Evolutionary conservation across 2,888 invertebrate species (phyloP).

Genomic region (Nomada hirtipes): DNA sequence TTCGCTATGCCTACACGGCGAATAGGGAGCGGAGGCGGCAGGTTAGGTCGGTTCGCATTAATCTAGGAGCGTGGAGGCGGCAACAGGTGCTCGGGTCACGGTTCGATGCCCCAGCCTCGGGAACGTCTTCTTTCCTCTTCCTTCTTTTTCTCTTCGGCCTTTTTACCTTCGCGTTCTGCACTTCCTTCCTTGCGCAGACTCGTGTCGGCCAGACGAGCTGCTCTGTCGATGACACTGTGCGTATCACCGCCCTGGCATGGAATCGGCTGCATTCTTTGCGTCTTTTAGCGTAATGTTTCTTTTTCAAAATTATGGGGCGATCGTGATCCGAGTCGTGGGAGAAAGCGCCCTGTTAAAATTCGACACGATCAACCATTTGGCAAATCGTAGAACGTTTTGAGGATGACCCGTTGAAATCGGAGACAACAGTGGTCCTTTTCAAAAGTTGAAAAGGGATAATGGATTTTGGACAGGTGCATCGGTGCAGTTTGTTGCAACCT

Average conservation of each 20-base stretch:
- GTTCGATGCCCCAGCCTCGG: conserved; percentile 78
- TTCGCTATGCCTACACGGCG: conserved; percentile 44
- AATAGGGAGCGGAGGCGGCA: conserved; percentile 62
- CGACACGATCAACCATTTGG: not conserved
- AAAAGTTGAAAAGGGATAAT: not conserved
- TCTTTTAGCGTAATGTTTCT: not conserved
- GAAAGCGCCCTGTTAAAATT: no score
- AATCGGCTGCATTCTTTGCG: not conserved
- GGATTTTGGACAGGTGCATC: not conserved
- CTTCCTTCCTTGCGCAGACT: conserved; percentile 24
- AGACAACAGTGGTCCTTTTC: not conserved
- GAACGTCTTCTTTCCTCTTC: conserved; percentile 45
- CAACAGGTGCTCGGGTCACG: conserved; percentile 82
- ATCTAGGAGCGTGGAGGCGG: conserved; percentile 76
- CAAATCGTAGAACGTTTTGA: no score
- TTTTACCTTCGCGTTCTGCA: conserved; percentile 28
- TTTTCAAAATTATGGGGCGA: no score
- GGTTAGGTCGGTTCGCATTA: conserved; percentile 70
- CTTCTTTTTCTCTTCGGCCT: conserved; percentile 30
- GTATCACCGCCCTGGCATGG: not conserved
- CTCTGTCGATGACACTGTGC: not conserved
- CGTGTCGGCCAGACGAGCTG: conserved; percentile 4
- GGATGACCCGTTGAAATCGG: not conserved
- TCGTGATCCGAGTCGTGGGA: no score
- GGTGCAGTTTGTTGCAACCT: not conserved